phyloP scores from a whole-genome alignment of 1,140 invertebrate genomes.

The Drosophila malerkotliana region DNA sequence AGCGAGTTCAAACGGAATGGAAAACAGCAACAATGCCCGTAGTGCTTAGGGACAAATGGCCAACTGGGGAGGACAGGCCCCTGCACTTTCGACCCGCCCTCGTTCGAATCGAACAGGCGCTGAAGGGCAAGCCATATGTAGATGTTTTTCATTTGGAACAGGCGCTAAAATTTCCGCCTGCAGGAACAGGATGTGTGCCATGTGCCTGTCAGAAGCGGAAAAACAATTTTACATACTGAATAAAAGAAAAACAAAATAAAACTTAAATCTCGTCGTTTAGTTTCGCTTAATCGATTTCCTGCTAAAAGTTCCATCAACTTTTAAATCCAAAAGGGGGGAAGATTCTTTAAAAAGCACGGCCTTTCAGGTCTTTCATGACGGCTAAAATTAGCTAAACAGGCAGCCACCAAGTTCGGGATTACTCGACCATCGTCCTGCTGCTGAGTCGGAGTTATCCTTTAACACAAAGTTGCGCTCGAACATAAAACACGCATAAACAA shows the following conservation, averaged over 20 bases:
- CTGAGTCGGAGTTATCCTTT: slow-evolving; percentile 9
- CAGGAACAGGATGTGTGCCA: slow-evolving; percentile 1
- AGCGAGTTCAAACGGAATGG: slow-evolving; percentile 9
- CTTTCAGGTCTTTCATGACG: too few relatives aligned
- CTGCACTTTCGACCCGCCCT: slow-evolving; percentile 26
- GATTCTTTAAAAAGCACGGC: too few relatives aligned
- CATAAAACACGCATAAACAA: slow-evolving; percentile 72
- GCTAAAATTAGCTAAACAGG: neutral
- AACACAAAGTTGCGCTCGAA: slow-evolving; percentile 60
- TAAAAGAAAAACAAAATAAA: slow-evolving; percentile 14
- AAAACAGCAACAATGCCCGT: slow-evolving; percentile 25
- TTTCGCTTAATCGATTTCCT: slow-evolving; percentile 48
- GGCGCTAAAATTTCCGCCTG: slow-evolving; percentile 31
- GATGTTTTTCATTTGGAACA: slow-evolving; percentile 45
- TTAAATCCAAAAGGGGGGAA: neutral
- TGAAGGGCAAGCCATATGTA: slow-evolving; percentile 25
- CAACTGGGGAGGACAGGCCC: slow-evolving; percentile 4
- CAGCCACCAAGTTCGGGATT: slow-evolving; percentile 17
- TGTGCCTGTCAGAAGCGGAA: slow-evolving; percentile 21
- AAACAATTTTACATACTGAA: slow-evolving; percentile 60
- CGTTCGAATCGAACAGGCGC: slow-evolving; percentile 11
- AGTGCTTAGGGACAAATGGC: slow-evolving; percentile 34
- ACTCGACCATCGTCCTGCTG: slow-evolving; percentile 23
- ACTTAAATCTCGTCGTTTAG: neutral
- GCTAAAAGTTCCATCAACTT: neutral